phyloP scores from a whole-genome alignment of 2,113 vertebrate species.

The Eptesicus fuscus region DNA sequence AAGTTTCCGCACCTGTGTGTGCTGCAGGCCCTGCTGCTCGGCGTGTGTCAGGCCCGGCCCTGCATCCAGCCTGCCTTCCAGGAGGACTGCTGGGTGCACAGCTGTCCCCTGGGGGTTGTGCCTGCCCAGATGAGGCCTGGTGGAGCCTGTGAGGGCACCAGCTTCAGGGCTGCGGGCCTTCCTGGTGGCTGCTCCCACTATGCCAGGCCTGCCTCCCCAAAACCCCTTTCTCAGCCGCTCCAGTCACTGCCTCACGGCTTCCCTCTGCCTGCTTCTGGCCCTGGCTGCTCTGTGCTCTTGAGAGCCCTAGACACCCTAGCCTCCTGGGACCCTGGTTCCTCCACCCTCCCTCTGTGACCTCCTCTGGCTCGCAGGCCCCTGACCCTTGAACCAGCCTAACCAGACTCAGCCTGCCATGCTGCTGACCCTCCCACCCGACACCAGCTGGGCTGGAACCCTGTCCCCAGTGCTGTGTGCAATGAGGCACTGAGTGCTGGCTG shows the following conservation, averaged over 20 bases:
- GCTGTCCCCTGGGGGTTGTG: not conserved
- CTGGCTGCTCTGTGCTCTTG: not conserved
- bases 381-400: not conserved
- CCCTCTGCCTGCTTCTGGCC: not conserved
- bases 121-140: not conserved
- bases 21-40: not conserved
- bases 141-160: accelerated
- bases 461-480: not conserved
- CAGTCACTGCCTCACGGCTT: not conserved
- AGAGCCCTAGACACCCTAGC: not conserved
- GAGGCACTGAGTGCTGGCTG: not conserved
- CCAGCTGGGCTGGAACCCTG: not conserved
- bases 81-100: not conserved
- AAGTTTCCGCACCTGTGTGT: constrained; percentile 5
- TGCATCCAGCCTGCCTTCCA: not conserved
- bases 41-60: not conserved
- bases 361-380: not conserved
- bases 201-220: not conserved
- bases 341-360: not conserved
- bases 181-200: not conserved
- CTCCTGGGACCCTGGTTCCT: not conserved
- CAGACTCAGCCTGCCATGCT: not conserved
- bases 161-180: not conserved
- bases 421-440: not conserved
- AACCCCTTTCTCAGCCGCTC: not conserved